These are phyloP conservation scores for Drosophila neonasuta DNA, from an alignment of 2,888 invertebrate species.

Conservation along the genomic window DNA sequence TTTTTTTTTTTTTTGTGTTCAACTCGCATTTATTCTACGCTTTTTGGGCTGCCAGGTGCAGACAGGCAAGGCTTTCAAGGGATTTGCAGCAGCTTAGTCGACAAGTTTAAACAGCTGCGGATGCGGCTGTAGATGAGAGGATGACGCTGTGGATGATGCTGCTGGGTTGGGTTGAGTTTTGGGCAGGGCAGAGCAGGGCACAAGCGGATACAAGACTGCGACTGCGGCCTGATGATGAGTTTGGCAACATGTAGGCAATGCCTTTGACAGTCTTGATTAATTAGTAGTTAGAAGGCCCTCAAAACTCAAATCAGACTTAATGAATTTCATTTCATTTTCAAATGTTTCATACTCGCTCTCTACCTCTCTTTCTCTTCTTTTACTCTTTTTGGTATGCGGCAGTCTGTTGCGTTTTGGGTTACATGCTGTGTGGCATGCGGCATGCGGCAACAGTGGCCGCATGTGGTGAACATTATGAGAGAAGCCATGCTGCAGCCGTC, in stretches of 20 bases:
- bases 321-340: conserved; percentile 46
- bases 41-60: conserved; percentile 60
- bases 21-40: conserved; percentile 33
- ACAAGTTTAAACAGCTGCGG: conserved; percentile 68
- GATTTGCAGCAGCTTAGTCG: conserved; percentile 70
- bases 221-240: conserved; percentile 11
- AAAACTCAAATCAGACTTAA: conserved; percentile 43
- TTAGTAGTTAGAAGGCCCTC: conserved; percentile 42
- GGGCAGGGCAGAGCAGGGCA: too few relatives aligned
- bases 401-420: conserved; percentile 11
- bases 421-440: conserved; percentile 22
- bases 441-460: conserved; percentile 36
- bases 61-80: conserved; percentile 66
- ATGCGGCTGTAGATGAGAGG: conserved; percentile 28
- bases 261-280: conserved; percentile 59
- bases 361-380: not conserved
- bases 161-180: too few relatives aligned
- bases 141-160: not conserved
- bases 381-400: not conserved
- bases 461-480: conserved; percentile 70
- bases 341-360: not conserved
- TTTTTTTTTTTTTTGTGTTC: conserved; percentile 28
- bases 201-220: not conserved
- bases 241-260: conserved; percentile 49
- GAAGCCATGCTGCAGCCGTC: conserved; percentile 60